Base-by-base conservation (phyloP, 1,140 invertebrate species). In the Akabosia matsudoensis region DNA sequence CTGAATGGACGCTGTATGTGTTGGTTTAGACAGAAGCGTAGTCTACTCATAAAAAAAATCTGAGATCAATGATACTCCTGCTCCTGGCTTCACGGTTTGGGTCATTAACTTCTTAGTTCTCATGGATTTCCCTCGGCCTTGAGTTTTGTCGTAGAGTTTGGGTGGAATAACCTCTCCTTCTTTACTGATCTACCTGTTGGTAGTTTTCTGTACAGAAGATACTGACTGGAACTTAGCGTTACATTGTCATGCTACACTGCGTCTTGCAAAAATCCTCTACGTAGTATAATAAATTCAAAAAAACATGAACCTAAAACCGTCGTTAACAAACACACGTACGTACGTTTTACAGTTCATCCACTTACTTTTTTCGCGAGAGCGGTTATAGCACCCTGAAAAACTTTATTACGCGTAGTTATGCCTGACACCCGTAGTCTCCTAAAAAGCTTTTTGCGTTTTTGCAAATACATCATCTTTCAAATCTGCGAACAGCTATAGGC, bases 91-190 rank as follows among this genome's bases (percentile, higher is more conserved):
- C 54, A 16, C 61, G 26, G 61, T 67, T 24, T 67, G 22, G 61
- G 61, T 67, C 61, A 67, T 67, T 67, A 67, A 67, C 61, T 16
- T 30, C 61, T 67, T 67, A 16, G 28, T 67, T 67, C 61, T 67
- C 61, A 67, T 67, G 61, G 61, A 30, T 67, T 67, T 67, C 28
- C 30, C 24, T 67, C 61, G 61, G 28, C 61, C 61, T 67, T 67
- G 61, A 31, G 61, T 67, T 67, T 67, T 67, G 61, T 67, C 61
- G 22, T 28, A 16, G 22, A 10, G 30, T 10, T 30, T 24, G 13
- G 61, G 61, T 30, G 31, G 28, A 67, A 67, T 30, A 24, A 13
- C 61, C 31, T 45, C 37, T 45, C 18, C 26, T 31, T 10, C 7
- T 45, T 67, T 30, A 30, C 26, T 31, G 3, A 22, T 45, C 7